A percentile compares a stretch with the other conserved stretches of the same genome.
These are phyloP conservation scores for Temnothorax curvispinosus DNA, from an alignment of 1,140 invertebrate species.

Conservation along the genomic window DNA sequence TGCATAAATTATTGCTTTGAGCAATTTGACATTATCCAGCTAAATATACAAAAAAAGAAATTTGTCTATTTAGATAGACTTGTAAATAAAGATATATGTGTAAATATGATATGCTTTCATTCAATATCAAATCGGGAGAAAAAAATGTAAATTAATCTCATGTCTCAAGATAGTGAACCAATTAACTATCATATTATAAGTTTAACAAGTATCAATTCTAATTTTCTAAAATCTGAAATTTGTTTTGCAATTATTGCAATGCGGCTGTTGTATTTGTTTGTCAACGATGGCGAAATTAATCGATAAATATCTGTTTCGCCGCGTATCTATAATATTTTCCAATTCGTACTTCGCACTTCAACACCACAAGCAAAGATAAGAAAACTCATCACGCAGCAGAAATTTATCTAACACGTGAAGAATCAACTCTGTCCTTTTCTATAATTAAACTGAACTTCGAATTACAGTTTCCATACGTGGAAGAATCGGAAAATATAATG, in stretches of 20 bases:
- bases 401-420: slow-evolving; percentile 20
- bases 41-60: neutral
- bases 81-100: neutral
- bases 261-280: neutral
- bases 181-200: neutral
- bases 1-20: neutral
- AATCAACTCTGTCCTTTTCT: neutral
- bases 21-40: neutral
- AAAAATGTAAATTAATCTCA: neutral
- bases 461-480: neutral
- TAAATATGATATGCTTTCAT: neutral
- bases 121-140: neutral
- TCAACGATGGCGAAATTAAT: neutral
- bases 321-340: slow-evolving; percentile 30
- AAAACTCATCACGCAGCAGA: neutral
- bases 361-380: slow-evolving; percentile 13
- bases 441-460: slow-evolving; percentile 27
- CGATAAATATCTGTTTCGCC: slow-evolving; percentile 4
- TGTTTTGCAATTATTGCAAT: neutral
- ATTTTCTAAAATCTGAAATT: neutral
- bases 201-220: neutral
- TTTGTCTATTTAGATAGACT: neutral
- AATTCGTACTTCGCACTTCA: slow-evolving; percentile 5
- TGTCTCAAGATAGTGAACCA: neutral
- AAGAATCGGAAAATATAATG: neutral